These are phyloP conservation scores for Gymnarchus niloticus DNA, from an alignment of 2,113 vertebrate genomes.

Conservation along the genomic window DNA sequence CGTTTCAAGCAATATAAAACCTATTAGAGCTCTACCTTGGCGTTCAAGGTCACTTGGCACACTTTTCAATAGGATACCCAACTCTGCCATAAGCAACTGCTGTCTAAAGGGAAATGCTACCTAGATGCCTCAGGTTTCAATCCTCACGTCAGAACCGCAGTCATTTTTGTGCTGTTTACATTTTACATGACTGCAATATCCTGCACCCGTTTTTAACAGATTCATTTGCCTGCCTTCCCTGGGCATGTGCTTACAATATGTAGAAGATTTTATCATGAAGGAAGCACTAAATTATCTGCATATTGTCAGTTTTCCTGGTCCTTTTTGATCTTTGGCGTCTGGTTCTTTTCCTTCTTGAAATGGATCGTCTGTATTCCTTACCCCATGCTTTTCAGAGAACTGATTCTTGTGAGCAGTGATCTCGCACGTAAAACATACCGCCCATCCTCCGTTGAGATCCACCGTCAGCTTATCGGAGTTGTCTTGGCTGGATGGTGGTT, in stretches of 20 bases:
- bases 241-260: neutral
- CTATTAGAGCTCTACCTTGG: slow-evolving; percentile 9
- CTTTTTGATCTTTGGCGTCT: slow-evolving; percentile 29
- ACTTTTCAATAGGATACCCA: neutral
- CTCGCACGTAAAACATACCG: slow-evolving; percentile 25
- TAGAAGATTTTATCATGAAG: neutral
- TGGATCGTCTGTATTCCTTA: slow-evolving; percentile 6
- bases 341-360: slow-evolving; percentile 27
- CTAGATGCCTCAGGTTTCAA: neutral
- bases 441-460: slow-evolving; percentile 14
- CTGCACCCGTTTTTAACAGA: neutral
- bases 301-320: neutral
- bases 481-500: neutral
- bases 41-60: slow-evolving; percentile 20
- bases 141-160: neutral
- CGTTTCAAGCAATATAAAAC: slow-evolving; percentile 19
- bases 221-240: neutral
- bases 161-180: neutral
- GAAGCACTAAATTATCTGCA: neutral
- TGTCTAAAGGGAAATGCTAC: neutral
- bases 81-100: slow-evolving; percentile 5
- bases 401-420: slow-evolving; percentile 6
- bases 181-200: neutral
- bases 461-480: neutral
- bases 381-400: slow-evolving; percentile 8